Conservation (phyloP, 2,797 vertebrate genomes). For the Sciaenops ocellatus region DNA sequence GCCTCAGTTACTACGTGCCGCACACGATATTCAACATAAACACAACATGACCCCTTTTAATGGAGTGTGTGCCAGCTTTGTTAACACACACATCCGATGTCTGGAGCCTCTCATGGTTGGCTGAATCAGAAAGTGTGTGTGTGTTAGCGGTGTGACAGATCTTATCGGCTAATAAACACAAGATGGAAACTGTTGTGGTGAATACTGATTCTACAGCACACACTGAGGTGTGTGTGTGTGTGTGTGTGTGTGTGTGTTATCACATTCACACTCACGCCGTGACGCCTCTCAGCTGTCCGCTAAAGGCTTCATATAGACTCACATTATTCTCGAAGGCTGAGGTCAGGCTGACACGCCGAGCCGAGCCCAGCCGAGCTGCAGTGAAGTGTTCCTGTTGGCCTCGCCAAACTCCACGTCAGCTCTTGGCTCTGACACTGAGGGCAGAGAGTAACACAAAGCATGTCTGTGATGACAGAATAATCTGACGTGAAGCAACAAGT, state of each 20-base stretch:
- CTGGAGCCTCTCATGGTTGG: conserved; percentile 21
- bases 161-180: no score
- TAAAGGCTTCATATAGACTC: neutral
- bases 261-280: neutral
- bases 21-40: conserved; percentile 30
- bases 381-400: neutral
- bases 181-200: neutral
- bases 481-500: neutral
- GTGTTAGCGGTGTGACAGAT: no score
- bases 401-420: conserved; percentile 25
- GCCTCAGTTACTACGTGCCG: conserved; percentile 7
- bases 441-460: conserved; percentile 31
- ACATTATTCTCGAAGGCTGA: conserved; percentile 33
- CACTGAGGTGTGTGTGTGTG: neutral
- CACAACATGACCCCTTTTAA: conserved; percentile 45
- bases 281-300: conserved; percentile 32
- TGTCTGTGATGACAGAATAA: conserved; percentile 30
- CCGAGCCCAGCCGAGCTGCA: neutral
- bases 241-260: conserved; percentile 1
- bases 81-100: conserved; percentile 30
- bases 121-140: conserved; percentile 40
- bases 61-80: conserved; percentile 43
- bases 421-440: conserved; percentile 18
- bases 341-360: conserved; percentile 36
- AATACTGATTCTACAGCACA: no score